Base-by-base conservation (phyloP, 2,113 vertebrate genomes). In the Caloenas nicobarica region DNA sequence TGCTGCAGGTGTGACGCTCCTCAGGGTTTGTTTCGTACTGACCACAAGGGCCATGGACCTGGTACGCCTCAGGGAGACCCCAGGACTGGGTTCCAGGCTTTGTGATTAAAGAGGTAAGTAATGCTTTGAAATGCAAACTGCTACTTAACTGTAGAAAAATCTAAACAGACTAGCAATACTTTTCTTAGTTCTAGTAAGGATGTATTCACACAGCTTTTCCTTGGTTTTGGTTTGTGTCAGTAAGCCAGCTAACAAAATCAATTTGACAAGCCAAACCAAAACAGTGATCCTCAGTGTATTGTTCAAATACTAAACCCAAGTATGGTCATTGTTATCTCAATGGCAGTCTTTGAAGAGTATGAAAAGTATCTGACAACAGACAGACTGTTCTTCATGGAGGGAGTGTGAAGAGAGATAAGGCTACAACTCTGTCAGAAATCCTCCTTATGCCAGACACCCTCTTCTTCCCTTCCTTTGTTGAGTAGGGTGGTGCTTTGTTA, bases 321-420 rank as follows among this genome's bases (percentile, higher is more conserved):
- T 36, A 68, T 29, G 73, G 81, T 77, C 23, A 28, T 66, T 76
- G 71, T 74, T 71, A 82, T 65, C 77, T 53, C 68, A 54, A 26
- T 51, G 40, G 44, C 94, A 94, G 87, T 77, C 90, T 86, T 69
- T 69, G 79, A 69, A 88, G 86, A 78, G 19, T 54, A 89, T 28
- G 69, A 79, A 57, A 92, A 82, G 36, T 40, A 50, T 88, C 51
- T 60, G 68, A 65, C 82, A 77, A 56, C 2, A 73, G 44, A 89
- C 16, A 36, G 36, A 51, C 73, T 90, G 38, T 87, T 96, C 86
- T 95, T 93, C 56, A 4, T 34, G 73, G 57, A 95, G 72, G 48
- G 80, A 76, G 44, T 13, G 31, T 40, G 53, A 84, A 79, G 88
- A 89, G 64, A 95, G 53, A 28, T 36, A 79, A 96, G 93, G 95